Evolutionary conservation across 2,888 invertebrate species (phyloP).

Genomic region (Diarsia brunnea): DNA sequence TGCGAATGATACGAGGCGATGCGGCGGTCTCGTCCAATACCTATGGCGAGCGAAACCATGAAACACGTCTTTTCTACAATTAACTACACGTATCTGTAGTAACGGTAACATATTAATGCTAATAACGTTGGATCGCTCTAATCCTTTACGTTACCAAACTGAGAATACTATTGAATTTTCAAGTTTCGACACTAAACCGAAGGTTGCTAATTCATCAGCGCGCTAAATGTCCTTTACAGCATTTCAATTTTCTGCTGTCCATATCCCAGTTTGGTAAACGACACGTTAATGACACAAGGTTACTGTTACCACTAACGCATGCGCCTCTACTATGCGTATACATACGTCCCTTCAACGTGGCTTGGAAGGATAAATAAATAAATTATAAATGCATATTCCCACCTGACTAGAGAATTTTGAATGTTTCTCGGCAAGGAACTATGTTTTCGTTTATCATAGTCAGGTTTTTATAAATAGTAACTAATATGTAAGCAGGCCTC

Average conservation of each 20-base stretch:
- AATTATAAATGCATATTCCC: conserved; percentile 88
- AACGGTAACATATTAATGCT: background rate
- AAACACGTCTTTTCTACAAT: conserved; percentile 5
- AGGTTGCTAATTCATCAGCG: background rate
- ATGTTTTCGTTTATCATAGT: conserved; percentile 61
- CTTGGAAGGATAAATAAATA: conserved; percentile 72
- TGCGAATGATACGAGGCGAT: conserved; percentile 86
- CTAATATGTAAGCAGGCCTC: conserved; percentile 59
- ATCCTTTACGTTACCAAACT: conserved; percentile 11
- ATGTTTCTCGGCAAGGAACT: conserved; percentile 65
- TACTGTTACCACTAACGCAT: background rate
- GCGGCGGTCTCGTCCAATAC: conserved; percentile 23
- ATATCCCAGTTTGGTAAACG: conserved; percentile 17
- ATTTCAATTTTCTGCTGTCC: background rate
- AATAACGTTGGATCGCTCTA: conserved; percentile 7
- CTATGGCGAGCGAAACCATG: conserved; percentile 34
- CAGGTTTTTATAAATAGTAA: conserved; percentile 64
- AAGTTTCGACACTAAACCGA: background rate
- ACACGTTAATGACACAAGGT: background rate
- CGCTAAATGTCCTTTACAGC: background rate
- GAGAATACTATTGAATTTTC: background rate
- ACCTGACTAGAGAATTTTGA: conserved; percentile 89
- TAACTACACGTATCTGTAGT: conserved; percentile 3
- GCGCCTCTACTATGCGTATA: conserved; percentile 4
- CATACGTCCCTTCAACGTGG: conserved; percentile 23